Evolutionary conservation across 2,113 vertebrate species (phyloP).

Genomic region (Romanogobio albipinnatus): DNA sequence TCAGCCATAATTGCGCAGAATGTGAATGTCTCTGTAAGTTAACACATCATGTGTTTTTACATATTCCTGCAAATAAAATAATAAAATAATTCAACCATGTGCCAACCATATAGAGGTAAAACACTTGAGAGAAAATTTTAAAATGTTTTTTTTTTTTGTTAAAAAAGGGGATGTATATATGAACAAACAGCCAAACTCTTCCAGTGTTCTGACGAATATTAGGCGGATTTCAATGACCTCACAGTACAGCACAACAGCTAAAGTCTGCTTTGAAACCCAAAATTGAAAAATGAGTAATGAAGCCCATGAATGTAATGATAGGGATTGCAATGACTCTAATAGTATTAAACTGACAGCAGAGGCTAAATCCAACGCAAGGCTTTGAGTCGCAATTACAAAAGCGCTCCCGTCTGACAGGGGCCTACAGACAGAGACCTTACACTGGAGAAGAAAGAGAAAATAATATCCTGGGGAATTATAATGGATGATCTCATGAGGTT

Average conservation of each 20-base stretch:
- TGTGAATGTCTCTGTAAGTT: background rate
- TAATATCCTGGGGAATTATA: slow-evolving; percentile 54
- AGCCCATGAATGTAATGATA: slow-evolving; percentile 39
- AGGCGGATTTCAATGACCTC: background rate
- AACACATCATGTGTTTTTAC: background rate
- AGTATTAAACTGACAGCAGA: slow-evolving; percentile 48
- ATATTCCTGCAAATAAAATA: background rate
- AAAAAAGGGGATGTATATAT: background rate
- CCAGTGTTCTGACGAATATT: background rate
- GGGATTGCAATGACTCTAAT: slow-evolving; percentile 50
- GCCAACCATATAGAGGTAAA: background rate
- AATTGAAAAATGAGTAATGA: slow-evolving; percentile 32
- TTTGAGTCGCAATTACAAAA: slow-evolving; percentile 49
- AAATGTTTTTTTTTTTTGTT: background rate
- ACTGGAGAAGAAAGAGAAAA: slow-evolving; percentile 44
- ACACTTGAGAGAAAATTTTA: background rate
- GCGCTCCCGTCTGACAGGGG: slow-evolving; percentile 4
- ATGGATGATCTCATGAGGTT: slow-evolving; percentile 65
- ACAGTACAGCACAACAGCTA: slow-evolving; percentile 3
- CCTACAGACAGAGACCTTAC: slow-evolving; percentile 39
- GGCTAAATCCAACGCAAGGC: slow-evolving; percentile 39
- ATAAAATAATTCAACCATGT: background rate
- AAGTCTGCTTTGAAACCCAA: slow-evolving; percentile 18
- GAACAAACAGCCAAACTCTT: background rate
- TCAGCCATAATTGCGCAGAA: background rate